These are phyloP conservation scores for Stenolophus ochropezus DNA, from an alignment of 2,888 invertebrate genomes.

Conservation along the genomic window DNA sequence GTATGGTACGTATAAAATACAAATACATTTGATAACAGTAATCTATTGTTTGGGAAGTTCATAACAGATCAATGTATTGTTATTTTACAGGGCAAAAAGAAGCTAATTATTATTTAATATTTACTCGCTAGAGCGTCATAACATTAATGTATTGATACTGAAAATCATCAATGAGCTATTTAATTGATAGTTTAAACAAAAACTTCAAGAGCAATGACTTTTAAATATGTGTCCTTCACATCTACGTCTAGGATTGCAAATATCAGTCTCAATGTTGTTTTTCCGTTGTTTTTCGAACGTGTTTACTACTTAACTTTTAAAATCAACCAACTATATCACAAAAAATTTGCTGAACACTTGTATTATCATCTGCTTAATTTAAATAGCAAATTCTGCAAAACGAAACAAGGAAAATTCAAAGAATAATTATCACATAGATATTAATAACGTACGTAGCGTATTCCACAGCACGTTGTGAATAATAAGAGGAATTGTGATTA, in stretches of 20 bases:
- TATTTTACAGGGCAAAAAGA: neutral
- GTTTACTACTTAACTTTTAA: neutral
- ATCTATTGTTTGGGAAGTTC: neutral
- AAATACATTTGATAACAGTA: no score
- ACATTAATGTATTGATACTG: neutral
- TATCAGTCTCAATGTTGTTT: neutral
- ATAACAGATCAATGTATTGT: neutral
- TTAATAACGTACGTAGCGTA: conserved; percentile 20
- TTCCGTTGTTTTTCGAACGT: neutral
- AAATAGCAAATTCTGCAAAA: conserved; percentile 31
- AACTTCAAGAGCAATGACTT: conserved; percentile 15
- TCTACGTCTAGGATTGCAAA: neutral
- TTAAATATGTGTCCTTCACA: conserved; percentile 16
- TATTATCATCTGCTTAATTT: conserved; percentile 19
- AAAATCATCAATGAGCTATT: conserved; percentile 3
- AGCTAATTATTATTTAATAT: neutral
- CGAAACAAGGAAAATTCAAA: conserved; percentile 7
- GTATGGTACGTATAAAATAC: no score
- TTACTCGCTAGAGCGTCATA: neutral
- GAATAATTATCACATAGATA: conserved; percentile 24
- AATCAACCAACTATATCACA: neutral
- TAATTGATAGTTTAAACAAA: conserved; percentile 24
- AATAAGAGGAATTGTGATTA: conserved; percentile 11
- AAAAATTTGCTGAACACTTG: conserved; percentile 31
- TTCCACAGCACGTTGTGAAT: neutral